Percentiles rank a stretch among this genome's conserved stretches.
phyloP scores from a whole-genome alignment of 2,113 vertebrate species.

The Ia io region DNA sequence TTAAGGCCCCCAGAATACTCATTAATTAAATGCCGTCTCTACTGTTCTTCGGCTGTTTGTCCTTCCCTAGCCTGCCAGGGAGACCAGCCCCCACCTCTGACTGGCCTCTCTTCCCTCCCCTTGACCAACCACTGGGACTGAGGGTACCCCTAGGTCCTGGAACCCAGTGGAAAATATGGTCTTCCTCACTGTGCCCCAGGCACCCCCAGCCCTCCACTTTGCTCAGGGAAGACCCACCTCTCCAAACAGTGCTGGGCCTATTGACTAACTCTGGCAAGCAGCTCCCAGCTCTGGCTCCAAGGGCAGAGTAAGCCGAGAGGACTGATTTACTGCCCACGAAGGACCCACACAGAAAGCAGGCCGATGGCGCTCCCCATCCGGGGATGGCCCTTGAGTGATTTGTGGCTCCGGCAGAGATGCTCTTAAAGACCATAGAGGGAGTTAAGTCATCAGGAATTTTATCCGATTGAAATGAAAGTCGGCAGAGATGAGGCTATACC shows the following conservation, averaged over 20 bases:
- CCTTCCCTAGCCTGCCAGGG: not conserved
- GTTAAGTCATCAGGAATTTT: constrained; percentile 39
- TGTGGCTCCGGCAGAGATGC: not conserved
- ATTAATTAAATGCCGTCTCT: not conserved
- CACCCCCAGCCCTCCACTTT: fast-evolving
- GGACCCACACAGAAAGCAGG: not conserved
- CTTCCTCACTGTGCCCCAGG: too few species aligned
- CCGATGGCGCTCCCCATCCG: not conserved
- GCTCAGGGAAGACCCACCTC: not conserved
- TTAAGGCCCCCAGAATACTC: not conserved
- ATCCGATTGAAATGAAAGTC: not conserved
- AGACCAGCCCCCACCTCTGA: not conserved
- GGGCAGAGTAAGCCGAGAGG: not conserved
- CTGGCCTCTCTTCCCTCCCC: not conserved
- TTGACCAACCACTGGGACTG: not conserved
- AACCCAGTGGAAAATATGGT: not conserved
- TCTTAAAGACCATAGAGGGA: constrained; percentile 27
- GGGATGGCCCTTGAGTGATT: constrained; percentile 43
- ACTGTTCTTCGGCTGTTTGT: not conserved
- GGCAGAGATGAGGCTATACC: not conserved
- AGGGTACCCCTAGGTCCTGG: not conserved
- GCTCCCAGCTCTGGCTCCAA: not conserved
- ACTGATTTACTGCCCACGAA: not conserved
- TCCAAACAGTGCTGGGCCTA: not conserved
- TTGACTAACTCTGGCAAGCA: not conserved